Base-by-base conservation (phyloP, 2,797 vertebrate species). In the Pteronotus mesoamericanus region DNA sequence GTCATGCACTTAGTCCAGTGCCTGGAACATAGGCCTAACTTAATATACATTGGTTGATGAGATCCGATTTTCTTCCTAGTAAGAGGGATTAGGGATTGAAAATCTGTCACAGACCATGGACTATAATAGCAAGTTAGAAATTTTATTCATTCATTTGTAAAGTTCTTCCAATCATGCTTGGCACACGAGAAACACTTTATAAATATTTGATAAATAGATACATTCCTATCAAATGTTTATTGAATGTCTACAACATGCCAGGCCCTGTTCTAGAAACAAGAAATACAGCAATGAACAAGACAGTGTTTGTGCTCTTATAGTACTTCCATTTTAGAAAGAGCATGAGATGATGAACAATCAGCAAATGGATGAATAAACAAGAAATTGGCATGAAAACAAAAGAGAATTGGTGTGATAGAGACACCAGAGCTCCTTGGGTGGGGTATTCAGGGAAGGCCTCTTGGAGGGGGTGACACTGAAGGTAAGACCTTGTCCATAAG, bases 1-100 rank as follows among this genome's bases (percentile, higher is more conserved):
- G 48, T 53, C 32, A 74, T 61, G 32, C 16, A 78, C 34, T 82
- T 79, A 80, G 24, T 19, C 32, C 32, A 48, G 55, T 78, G 46
- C 32, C 57, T 88, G 39, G 34, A 95, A 93, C 16, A 77, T 3
- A 88, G 44, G 48, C 18, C 66, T 24, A 71, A 53, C 16, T 91
- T 69, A 79, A 80, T 26, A 71, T 19, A 42, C 82, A 84, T 83
- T 85, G 53, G 37, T 42, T 57, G 34, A 85, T 26, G 34, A 90
- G n/a, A 75, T 69, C 53, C 44, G 86, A 37, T 69, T 39, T 92
- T 96, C 55, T 92, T 94, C 75, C 91, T 78, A 32, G 53, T n/a
- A 68, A 96, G 26, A 78, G 5, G 29, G n/a, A 72, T 91, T 44
- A 68, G 79, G 48, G 74, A 79, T 64, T 92, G 32, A 92, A 95